Conservation (phyloP, 2,113 vertebrate species). For the Ia io region DNA sequence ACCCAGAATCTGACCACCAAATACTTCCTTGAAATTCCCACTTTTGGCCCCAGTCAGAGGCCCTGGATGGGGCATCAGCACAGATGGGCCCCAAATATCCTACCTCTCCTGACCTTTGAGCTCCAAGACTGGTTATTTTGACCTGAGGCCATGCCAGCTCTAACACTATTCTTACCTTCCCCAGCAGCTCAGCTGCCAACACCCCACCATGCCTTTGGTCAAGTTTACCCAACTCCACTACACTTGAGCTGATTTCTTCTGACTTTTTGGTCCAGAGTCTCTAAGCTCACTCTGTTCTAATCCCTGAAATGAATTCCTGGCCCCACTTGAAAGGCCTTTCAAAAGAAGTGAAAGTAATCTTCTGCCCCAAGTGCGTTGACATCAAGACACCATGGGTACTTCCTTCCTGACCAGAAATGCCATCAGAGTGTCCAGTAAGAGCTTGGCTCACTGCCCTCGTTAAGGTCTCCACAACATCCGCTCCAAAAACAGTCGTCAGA, state of each 20-base stretch:
- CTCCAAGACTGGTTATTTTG: not conserved
- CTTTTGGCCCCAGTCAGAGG: not conserved
- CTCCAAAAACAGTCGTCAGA: slow-evolving; percentile 56
- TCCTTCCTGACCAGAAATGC: slow-evolving; percentile 60
- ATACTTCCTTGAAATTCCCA: not conserved
- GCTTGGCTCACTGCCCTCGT: slow-evolving; percentile 39
- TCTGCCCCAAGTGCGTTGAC: slow-evolving; percentile 35
- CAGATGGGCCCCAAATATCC: not conserved
- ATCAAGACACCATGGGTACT: slow-evolving; percentile 38
- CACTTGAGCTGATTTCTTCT: slow-evolving; percentile 42
- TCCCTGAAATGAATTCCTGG: slow-evolving; percentile 64
- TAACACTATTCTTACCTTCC: not conserved
- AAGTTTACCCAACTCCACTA: slow-evolving; percentile 30
- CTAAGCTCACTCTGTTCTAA: slow-evolving; percentile 50
- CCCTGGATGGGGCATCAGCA: not conserved
- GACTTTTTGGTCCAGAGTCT: slow-evolving; percentile 12
- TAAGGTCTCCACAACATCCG: slow-evolving; percentile 18
- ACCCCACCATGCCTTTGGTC: slow-evolving; percentile 11
- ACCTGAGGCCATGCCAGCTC: not conserved
- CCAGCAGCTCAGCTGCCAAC: not conserved
- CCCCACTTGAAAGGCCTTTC: slow-evolving; percentile 58
- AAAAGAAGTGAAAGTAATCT: slow-evolving; percentile 53
- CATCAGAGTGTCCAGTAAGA: slow-evolving; percentile 41
- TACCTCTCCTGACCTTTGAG: not conserved
- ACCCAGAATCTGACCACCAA: not conserved